These are phyloP conservation scores for Porites lobata DNA, from an alignment of 92 coral and sea anemone species.

Conservation along the genomic window DNA sequence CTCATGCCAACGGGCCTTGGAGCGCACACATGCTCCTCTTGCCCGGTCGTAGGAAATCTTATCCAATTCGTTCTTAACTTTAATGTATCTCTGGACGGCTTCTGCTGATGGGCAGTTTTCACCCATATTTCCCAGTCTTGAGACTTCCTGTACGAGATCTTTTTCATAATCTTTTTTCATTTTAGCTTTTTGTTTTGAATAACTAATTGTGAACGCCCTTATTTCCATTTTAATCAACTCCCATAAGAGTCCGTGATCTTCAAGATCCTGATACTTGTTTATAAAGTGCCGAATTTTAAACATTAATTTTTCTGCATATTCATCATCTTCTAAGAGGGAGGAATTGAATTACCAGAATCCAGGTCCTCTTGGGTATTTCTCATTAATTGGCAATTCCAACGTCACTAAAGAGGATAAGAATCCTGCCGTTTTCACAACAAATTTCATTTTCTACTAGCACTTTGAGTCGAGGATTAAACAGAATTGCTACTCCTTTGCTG, in stretches of 20 bases:
- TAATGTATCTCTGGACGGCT: background rate
- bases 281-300: too few species aligned
- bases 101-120: background rate
- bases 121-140: constrained; percentile 1
- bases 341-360: background rate
- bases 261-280: too few species aligned
- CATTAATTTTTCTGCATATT: too few species aligned
- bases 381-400: background rate
- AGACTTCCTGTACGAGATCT: background rate
- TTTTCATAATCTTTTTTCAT: too few species aligned
- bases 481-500: too few species aligned
- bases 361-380: background rate
- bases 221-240: too few species aligned
- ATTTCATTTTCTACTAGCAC: background rate
- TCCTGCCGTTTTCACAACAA: constrained; percentile 4
- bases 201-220: too few species aligned
- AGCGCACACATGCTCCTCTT: constrained; percentile 22
- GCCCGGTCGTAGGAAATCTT: constrained; percentile 7
- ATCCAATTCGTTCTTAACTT: constrained; percentile 17
- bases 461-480: background rate
- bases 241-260: too few species aligned
- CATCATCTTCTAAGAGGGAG: background rate
- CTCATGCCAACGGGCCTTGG: constrained; percentile 45
- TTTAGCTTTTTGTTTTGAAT: too few species aligned
- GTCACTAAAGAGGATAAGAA: constrained; percentile 1